Percentiles rank a stretch among this genome's conserved stretches.
Conservation (phyloP, 2,888 invertebrate genomes). For the Dascillus cervinus region DNA sequence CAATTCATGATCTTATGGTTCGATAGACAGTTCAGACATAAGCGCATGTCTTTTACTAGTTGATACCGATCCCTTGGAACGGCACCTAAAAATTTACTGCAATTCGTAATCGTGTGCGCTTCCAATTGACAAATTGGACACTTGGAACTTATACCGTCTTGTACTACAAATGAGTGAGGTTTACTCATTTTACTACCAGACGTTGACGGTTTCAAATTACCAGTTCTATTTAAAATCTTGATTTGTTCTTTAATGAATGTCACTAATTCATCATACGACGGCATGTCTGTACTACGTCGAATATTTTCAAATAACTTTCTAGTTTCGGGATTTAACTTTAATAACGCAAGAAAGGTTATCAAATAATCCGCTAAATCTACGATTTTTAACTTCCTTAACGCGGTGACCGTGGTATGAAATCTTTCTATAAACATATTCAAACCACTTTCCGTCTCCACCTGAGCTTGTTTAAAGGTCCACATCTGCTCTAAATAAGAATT, state of each 20-base stretch:
- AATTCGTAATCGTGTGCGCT: no score
- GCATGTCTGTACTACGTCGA: background rate
- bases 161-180: no score
- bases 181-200: no score
- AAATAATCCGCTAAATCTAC: background rate
- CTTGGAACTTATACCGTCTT: no score
- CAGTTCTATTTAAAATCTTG: no score
- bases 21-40: background rate
- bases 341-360: background rate
- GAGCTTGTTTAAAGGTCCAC: no score
- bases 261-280: background rate
- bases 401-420: background rate
- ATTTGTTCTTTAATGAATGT: background rate
- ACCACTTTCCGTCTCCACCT: background rate
- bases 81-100: background rate
- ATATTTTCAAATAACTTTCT: background rate
- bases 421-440: conserved; percentile 1
- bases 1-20: background rate
- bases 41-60: background rate
- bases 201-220: no score
- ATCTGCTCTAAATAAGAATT: conserved; percentile 1
- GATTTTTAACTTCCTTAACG: background rate
- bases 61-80: background rate
- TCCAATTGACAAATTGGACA: no score
- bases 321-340: background rate